phyloP scores from a whole-genome alignment of 2,888 invertebrate genomes.

The Metopia argyrocephala region DNA sequence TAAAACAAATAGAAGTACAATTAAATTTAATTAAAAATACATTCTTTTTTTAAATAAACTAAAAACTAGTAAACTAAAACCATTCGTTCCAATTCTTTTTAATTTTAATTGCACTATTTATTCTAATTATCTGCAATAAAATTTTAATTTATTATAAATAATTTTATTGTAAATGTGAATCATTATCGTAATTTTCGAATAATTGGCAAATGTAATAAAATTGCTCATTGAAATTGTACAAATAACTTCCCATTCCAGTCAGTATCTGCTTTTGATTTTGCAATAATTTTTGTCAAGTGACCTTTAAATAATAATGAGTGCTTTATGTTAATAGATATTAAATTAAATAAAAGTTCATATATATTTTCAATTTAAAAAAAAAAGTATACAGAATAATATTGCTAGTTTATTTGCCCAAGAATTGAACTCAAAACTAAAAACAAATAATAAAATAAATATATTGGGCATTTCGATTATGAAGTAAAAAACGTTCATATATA shows the following conservation, averaged over 20 bases:
- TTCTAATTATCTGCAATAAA: background rate
- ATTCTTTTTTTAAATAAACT: no score
- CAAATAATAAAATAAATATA: no score
- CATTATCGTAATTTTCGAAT: background rate
- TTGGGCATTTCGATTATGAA: no score
- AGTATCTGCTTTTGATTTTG: background rate
- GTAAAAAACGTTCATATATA: no score
- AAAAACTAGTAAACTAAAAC: no score
- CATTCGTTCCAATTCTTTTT: background rate
- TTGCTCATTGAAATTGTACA: background rate
- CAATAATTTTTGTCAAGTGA: constrained; percentile 10
- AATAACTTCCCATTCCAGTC: background rate
- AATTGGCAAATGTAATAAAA: background rate
- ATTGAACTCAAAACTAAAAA: no score
- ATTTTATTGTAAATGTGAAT: background rate
- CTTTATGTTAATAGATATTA: constrained; percentile 4
- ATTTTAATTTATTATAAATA: background rate
- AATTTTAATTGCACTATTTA: background rate
- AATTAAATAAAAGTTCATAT: background rate
- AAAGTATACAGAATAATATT: no score
- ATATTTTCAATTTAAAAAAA: no score
- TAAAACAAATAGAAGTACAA: no score
- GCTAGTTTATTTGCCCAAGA: no score
- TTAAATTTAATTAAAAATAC: no score
- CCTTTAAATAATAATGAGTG: constrained; percentile 11